phyloP scores from a whole-genome alignment of 2,888 invertebrate species.

The Plagodis dolabraria region DNA sequence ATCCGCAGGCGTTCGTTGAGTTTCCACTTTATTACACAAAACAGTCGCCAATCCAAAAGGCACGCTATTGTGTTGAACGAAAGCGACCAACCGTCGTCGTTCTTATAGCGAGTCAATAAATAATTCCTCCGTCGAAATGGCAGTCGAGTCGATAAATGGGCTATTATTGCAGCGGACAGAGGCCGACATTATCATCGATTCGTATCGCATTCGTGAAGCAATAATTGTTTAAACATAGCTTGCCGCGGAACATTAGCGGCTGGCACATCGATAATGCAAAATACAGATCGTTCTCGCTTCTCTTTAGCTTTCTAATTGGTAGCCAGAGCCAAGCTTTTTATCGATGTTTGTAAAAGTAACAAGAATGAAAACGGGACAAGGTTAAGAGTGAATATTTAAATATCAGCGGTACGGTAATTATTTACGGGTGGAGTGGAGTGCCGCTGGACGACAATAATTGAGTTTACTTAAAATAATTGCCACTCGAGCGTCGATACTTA shows the following conservation, averaged over 20 bases:
- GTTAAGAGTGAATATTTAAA: slow-evolving; percentile 55
- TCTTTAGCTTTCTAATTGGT: slow-evolving; percentile 67
- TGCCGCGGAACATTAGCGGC: slow-evolving; percentile 69
- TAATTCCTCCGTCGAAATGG: slow-evolving; percentile 76
- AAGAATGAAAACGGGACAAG: slow-evolving; percentile 47
- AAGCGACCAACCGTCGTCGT: slow-evolving; percentile 68
- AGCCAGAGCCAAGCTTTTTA: slow-evolving; percentile 38
- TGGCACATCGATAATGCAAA: slow-evolving; percentile 72
- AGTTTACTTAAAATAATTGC: slow-evolving; percentile 74
- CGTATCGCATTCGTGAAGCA: slow-evolving; percentile 75
- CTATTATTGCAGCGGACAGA: slow-evolving; percentile 80
- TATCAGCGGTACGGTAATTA: slow-evolving; percentile 46
- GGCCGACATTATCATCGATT: slow-evolving; percentile 80
- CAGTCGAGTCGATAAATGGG: slow-evolving; percentile 77
- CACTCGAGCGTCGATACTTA: slow-evolving; percentile 65
- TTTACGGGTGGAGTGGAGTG: slow-evolving; percentile 53
- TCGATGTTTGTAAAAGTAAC: slow-evolving; percentile 43
- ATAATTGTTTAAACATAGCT: slow-evolving; percentile 82
- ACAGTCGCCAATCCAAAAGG: slow-evolving; percentile 65
- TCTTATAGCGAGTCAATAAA: slow-evolving; percentile 76
- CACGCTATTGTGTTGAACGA: slow-evolving; percentile 68
- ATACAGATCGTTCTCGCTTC: slow-evolving; percentile 51
- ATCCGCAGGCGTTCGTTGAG: slow-evolving; percentile 57
- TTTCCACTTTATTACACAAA: slow-evolving; percentile 78
- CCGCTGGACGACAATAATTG: slow-evolving; percentile 64